These are phyloP conservation scores for Epicauta chinensis DNA, from an alignment of 1,140 invertebrate genomes.

Conservation along the genomic window DNA sequence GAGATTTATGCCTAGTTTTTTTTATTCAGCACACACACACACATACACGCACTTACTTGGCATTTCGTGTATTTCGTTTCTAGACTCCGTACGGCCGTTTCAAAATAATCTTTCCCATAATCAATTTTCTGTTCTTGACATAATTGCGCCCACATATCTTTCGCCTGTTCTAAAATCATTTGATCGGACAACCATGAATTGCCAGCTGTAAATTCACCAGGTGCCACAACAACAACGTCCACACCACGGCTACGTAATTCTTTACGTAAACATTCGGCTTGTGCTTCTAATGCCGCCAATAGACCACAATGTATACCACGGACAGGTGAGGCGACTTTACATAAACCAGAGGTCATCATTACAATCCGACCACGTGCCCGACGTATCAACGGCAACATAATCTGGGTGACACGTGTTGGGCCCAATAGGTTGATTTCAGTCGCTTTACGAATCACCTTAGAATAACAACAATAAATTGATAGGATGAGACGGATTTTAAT, in stretches of 20 bases:
- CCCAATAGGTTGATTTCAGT: slow-evolving; percentile 73
- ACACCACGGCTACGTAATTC: slow-evolving; percentile 71
- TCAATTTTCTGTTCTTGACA: slow-evolving; percentile 67
- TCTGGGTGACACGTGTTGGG: slow-evolving; percentile 65
- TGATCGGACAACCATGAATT: slow-evolving; percentile 68
- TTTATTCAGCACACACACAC: too few relatives aligned
- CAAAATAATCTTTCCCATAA: slow-evolving; percentile 76
- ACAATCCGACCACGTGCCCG: slow-evolving; percentile 65
- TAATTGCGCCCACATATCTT: slow-evolving; percentile 71
- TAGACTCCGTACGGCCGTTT: slow-evolving; percentile 64
- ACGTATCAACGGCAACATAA: slow-evolving; percentile 73
- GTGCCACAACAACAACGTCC: slow-evolving; percentile 73
- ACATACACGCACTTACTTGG: slow-evolving; percentile 52
- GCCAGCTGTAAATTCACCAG: slow-evolving; percentile 72
- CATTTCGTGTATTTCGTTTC: slow-evolving; percentile 65
- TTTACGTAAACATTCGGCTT: slow-evolving; percentile 70
- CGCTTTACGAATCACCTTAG: slow-evolving; percentile 60
- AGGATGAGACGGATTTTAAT: neutral
- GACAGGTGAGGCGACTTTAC: slow-evolving; percentile 68
- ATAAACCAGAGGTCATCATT: slow-evolving; percentile 61
- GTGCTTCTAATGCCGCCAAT: slow-evolving; percentile 71
- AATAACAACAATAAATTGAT: too few relatives aligned
- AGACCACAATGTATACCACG: slow-evolving; percentile 73
- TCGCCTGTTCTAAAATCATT: slow-evolving; percentile 65
- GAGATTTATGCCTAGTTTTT: too few relatives aligned